Base-by-base conservation (phyloP, 2,888 invertebrate species). In the Drosophila kokeensis region DNA sequence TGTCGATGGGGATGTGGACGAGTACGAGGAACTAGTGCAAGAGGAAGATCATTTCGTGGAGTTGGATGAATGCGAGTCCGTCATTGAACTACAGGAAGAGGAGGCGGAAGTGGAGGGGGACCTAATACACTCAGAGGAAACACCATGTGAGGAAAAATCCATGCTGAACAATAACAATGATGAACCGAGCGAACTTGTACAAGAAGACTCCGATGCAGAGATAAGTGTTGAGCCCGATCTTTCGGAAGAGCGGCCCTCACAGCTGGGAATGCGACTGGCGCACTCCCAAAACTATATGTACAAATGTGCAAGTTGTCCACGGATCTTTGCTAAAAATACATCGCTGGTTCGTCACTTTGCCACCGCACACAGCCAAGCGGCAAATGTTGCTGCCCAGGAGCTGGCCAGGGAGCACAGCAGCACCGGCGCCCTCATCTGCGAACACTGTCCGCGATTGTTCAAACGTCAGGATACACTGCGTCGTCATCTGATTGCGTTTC, bases 401-500 rank as follows among this genome's bases (percentile, higher is more conserved):
- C 54, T 87, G 63, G 81, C 85, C 4, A 78, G 68, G 21, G 81
- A 85, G 59, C 71, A 29, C 61, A 78, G 62, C 73, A 75, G 59
- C n/a, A 69, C 67, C 10, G 77, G 64, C 0, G 72, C 77, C 7
- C 75, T 91, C n/a, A 73, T 79, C 36, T 92, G 92, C 49, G 71
- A 67, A 4, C 81, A 90, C 32, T 92, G 92, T 65, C 90, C 90
- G 2, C 89, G 92, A 76, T 94, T 93, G 71, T 95, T 95, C 73
- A 94, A 94, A 53, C 94, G 95, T 11, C 94, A 94, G 63, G 94
- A 95, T 74, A 95, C 95, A 83, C 92, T 95, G 61, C 94, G 94
- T 29, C 94, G 95, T 0, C 95, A 95, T 80, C 93, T 94, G 89
- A 91, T 93, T 15, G 80, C 87, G 0, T 82, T 79, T 58, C 91